Evolutionary conservation across 2,888 invertebrate species (phyloP).

Genomic region (Drosophila nr. perissopoda): DNA sequence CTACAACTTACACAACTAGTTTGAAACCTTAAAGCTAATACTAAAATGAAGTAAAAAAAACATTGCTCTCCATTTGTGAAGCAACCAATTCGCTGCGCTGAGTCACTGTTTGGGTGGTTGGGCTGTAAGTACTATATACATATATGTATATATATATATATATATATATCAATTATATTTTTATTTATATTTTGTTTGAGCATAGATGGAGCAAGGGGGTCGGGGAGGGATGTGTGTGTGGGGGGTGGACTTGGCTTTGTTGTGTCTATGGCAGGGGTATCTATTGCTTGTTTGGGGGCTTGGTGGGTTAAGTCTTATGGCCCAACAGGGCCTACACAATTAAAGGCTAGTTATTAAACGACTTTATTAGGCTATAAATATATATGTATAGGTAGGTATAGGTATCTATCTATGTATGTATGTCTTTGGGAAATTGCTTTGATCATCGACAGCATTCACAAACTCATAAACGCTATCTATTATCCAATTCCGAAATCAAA

Average conservation of each 20-base stretch:
- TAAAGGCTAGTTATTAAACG: constrained; percentile 22
- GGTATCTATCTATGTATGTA: background rate
- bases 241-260: background rate
- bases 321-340: constrained; percentile 15
- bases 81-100: background rate
- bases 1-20: constrained; percentile 24
- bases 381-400: constrained; percentile 12
- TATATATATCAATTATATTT: background rate
- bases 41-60: constrained; percentile 8
- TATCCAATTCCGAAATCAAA: background rate
- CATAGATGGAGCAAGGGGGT: background rate
- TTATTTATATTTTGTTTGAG: no score
- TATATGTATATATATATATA: background rate
- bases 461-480: background rate
- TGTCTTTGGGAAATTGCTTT: constrained; percentile 29
- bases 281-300: background rate
- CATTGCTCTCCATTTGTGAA: constrained; percentile 25
- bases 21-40: constrained; percentile 25
- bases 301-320: constrained; percentile 33
- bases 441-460: constrained; percentile 6
- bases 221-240: background rate
- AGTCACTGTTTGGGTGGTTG: background rate
- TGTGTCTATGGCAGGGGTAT: constrained; percentile 6
- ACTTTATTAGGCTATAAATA: constrained; percentile 15
- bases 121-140: background rate